A percentile compares a stretch with the other conserved stretches of the same genome.
These are phyloP conservation scores for Alviniconcha strummeri DNA, from an alignment of 2,888 invertebrate genomes.

Conservation along the genomic window DNA sequence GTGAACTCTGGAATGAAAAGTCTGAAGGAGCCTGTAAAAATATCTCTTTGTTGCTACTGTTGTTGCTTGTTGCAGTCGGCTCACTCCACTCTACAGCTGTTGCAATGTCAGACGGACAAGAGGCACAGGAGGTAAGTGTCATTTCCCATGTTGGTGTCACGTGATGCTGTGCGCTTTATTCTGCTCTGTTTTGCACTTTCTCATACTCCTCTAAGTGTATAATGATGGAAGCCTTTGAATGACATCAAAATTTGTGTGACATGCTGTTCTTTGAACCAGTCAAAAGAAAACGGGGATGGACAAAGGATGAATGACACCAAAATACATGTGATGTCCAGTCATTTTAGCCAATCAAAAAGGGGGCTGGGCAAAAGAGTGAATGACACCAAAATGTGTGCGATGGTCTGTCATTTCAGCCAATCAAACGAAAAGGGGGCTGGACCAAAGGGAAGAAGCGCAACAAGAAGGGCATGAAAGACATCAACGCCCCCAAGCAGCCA, in stretches of 20 bases:
- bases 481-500: conserved; percentile 74
- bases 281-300: no score
- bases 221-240: no score
- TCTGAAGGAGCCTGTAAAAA: no score
- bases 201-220: neutral
- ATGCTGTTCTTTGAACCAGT: no score
- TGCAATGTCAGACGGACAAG: neutral
- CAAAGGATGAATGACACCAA: no score
- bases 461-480: conserved; percentile 67
- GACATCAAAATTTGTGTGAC: no score
- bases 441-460: conserved; percentile 72
- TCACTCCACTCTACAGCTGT: neutral
- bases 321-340: no score
- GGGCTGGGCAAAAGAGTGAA: conserved; percentile 63
- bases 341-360: no score
- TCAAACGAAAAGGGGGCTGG: conserved; percentile 70
- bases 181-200: neutral
- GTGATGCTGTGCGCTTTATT: neutral
- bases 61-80: neutral
- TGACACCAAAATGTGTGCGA: conserved; percentile 63
- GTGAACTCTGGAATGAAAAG: no score
- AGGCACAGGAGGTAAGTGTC: neutral
- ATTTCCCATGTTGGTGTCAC: neutral
- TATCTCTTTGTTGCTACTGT: no score
- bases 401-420: conserved; percentile 20